Percentiles rank a stretch among this genome's conserved stretches.
Evolutionary conservation across 2,797 vertebrate genomes (phyloP).

Genomic region (Pempheris klunzingeri): DNA sequence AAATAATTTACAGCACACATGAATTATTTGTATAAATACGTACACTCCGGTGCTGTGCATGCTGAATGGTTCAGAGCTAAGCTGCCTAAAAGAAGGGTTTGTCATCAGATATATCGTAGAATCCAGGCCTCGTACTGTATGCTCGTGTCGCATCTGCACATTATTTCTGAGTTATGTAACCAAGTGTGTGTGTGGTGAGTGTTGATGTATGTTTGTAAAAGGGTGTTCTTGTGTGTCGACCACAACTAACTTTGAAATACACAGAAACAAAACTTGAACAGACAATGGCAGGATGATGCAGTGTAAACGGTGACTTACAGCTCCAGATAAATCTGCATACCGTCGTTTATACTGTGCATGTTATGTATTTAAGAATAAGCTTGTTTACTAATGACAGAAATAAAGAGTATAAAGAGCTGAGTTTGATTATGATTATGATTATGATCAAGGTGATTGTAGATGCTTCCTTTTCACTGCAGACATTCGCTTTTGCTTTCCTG

Average conservation of each 20-base stretch:
- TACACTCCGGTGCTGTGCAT: constrained; percentile 44
- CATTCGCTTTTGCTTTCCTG: constrained; percentile 58
- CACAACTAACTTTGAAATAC: constrained; percentile 18
- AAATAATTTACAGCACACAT: constrained; percentile 63
- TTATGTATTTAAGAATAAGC: not conserved
- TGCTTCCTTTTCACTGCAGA: constrained; percentile 61
- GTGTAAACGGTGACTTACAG: not conserved
- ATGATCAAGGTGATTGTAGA: constrained; percentile 2
- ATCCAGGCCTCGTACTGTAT: not conserved
- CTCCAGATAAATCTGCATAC: not conserved
- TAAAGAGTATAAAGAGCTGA: not conserved
- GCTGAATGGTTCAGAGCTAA: constrained; percentile 22
- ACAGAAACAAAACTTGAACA: constrained; percentile 1
- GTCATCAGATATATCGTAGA: constrained; percentile 13
- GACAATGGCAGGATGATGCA: constrained; percentile 3
- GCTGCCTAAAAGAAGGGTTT: constrained; percentile 12
- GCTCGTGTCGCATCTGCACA: constrained; percentile 6
- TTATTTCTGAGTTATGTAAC: not conserved
- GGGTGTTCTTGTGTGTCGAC: constrained; percentile 22
- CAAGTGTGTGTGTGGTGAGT: constrained; percentile 8
- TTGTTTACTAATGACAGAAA: not conserved
- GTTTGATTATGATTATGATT: not conserved
- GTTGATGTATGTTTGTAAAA: constrained; percentile 25
- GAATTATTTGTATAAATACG: constrained; percentile 53
- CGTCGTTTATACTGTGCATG: not conserved